A percentile compares a stretch with the other conserved stretches of the same genome.
Conservation (phyloP, 2,113 vertebrate species). For the Struthio camelus region DNA sequence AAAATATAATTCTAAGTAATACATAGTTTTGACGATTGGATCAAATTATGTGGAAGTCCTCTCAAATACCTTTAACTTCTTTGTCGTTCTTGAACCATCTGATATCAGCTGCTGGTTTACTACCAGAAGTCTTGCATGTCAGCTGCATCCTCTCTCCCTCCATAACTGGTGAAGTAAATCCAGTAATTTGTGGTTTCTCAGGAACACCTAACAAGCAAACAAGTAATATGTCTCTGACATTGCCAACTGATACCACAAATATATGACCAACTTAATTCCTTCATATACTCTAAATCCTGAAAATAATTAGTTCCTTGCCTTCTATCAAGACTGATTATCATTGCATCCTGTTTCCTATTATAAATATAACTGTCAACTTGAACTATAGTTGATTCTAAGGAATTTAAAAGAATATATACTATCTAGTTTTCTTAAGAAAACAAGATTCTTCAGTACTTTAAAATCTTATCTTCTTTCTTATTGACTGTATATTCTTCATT, state of each 20-base stretch:
- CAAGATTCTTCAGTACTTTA: not conserved
- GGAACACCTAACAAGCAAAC: slow-evolving; percentile 85
- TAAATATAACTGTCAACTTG: not conserved
- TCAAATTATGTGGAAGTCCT: not conserved
- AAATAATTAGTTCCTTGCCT: not conserved
- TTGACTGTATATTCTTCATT: not conserved
- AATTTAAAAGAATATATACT: not conserved
- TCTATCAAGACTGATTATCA: not conserved
- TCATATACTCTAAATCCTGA: not conserved
- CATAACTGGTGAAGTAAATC: slow-evolving; percentile 91
- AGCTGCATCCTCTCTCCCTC: slow-evolving; percentile 93
- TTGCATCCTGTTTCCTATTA: not conserved
- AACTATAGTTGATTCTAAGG: not conserved
- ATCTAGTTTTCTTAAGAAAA: not conserved
- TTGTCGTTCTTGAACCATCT: slow-evolving; percentile 97
- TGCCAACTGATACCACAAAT: not conserved
- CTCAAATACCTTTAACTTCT: slow-evolving; percentile 92
- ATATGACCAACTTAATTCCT: not conserved
- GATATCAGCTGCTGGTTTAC: slow-evolving; percentile 95
- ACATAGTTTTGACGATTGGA: not conserved
- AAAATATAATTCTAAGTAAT: not conserved
- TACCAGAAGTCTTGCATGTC: slow-evolving; percentile 92
- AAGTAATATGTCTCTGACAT: not conserved
- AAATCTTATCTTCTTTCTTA: not conserved
- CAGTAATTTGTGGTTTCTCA: slow-evolving; percentile 91